These are phyloP conservation scores for Distichodus sexfasciatus DNA, from an alignment of 2,797 vertebrate species.

Conservation along the genomic window DNA sequence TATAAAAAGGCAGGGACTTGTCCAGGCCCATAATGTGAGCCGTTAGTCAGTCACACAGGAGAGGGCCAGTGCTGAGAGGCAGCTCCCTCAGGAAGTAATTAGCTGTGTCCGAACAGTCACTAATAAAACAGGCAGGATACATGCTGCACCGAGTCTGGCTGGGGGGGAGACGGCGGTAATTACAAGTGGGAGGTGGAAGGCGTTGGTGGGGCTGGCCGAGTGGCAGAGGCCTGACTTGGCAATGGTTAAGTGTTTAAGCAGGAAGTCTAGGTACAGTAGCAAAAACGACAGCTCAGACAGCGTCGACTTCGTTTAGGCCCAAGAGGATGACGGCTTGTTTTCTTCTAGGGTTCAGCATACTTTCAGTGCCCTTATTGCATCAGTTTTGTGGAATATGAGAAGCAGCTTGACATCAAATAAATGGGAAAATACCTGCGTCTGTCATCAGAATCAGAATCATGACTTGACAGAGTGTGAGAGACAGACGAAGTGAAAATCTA, in stretches of 20 bases:
- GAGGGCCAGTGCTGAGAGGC: conserved; percentile 44
- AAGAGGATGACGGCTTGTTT: not conserved
- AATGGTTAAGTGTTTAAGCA: conserved; percentile 33
- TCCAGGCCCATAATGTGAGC: conserved; percentile 66
- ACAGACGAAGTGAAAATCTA: too few species aligned
- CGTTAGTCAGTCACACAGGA: conserved; percentile 68
- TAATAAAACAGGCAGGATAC: conserved; percentile 76
- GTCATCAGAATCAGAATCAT: not conserved
- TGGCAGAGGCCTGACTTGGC: conserved; percentile 39
- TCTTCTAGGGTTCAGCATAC: not conserved
- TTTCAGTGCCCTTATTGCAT: not conserved
- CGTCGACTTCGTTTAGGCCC: conserved; percentile 24
- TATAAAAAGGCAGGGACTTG: conserved; percentile 63
- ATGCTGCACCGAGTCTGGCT: conserved; percentile 64
- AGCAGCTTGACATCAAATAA: not conserved
- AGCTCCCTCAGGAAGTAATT: conserved; percentile 80
- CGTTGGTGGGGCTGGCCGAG: not conserved
- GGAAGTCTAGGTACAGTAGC: conserved; percentile 48
- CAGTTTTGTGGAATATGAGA: not conserved
- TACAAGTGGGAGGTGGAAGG: conserved; percentile 10
- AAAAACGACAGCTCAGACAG: conserved; percentile 32
- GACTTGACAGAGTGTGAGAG: too few species aligned
- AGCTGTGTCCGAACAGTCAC: conserved; percentile 70
- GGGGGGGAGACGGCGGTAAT: conserved; percentile 52
- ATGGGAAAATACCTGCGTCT: not conserved